These are phyloP conservation scores for Boloria selene DNA, from an alignment of 2,888 invertebrate genomes.

Conservation along the genomic window DNA sequence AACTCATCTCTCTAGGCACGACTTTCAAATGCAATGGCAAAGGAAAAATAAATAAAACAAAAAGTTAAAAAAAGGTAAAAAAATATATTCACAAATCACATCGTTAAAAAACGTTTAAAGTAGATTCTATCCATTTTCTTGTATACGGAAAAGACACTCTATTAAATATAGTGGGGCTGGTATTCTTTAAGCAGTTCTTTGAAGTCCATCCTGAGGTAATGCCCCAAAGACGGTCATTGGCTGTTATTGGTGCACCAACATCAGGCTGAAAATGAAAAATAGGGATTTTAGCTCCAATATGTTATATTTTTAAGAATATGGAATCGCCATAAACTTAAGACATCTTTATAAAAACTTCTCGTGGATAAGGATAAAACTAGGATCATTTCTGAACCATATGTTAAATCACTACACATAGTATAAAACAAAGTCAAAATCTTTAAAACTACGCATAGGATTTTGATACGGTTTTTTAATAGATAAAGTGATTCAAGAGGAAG, in stretches of 20 bases:
- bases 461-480: too few relatives aligned
- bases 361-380: not conserved
- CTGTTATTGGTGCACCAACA: constrained; percentile 67
- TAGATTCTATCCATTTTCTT: constrained; percentile 54
- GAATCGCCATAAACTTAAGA: too few relatives aligned
- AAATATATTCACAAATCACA: not conserved
- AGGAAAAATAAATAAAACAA: too few relatives aligned
- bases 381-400: not conserved
- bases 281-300: not conserved
- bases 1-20: too few relatives aligned
- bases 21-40: too few relatives aligned
- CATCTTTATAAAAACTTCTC: too few relatives aligned
- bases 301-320: too few relatives aligned
- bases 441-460: too few relatives aligned
- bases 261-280: constrained; percentile 56
- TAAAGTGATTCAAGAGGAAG: too few relatives aligned
- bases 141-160: constrained; percentile 51
- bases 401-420: too few relatives aligned
- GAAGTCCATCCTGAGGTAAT: constrained; percentile 69
- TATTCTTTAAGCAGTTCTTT: constrained; percentile 34
- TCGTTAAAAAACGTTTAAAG: not conserved
- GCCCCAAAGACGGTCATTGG: constrained; percentile 67
- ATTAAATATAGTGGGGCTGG: constrained; percentile 61
- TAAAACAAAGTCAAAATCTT: too few relatives aligned
- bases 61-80: too few relatives aligned